Base-by-base conservation (phyloP, 1,140 invertebrate species). In the Sitobion miscanthi region DNA sequence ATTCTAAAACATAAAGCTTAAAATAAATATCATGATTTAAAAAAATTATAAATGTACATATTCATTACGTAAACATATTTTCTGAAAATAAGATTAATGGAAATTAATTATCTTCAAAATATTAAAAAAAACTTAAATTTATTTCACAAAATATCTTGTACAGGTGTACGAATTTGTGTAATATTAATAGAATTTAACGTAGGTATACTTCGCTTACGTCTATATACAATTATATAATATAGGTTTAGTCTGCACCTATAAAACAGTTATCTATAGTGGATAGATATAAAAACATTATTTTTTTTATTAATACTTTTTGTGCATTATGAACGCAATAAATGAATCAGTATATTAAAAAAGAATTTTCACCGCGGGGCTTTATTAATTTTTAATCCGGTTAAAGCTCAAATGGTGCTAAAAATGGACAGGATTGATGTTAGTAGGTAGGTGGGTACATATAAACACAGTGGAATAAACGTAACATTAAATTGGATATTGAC, bases 401-500 rank as follows among this genome's bases (percentile, higher is more conserved):
- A 77, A 77, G 30, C n/a, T 77, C 62, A n/a, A 77, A 77, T 77
- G 30, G n/a, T n/a, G n/a, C 62, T n/a, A n/a, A 77, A n/a, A 77
- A 17, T 5, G 30, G 14, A 77, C 30, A n/a, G 30, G 4, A 69
- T 77, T n/a, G n/a, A 77, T 77, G 30, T 5, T 77, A 6, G 62
- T 35, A 35, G 62, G 7, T 77, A 0, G 62, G 35, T 23, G 42
- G 14, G 25, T 23, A 23, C 35, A 42, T 42, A 83, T 23, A 54
- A 54, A 7, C 11, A 42, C 82, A 21, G 9, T 3, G 21, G 21
- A 42, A 35, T 42, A 38, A 23, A 83, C 35, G 35, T 0, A 23
- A 83, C 82, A 83, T 42, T 35, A 35, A 83, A 83, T 83, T 83
- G 82, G 21, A 83, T 83, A 83, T 83, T 83, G 82, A 83, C 82